phyloP scores from a whole-genome alignment of 2,113 vertebrate species.

The Ploceus nigricollis region DNA sequence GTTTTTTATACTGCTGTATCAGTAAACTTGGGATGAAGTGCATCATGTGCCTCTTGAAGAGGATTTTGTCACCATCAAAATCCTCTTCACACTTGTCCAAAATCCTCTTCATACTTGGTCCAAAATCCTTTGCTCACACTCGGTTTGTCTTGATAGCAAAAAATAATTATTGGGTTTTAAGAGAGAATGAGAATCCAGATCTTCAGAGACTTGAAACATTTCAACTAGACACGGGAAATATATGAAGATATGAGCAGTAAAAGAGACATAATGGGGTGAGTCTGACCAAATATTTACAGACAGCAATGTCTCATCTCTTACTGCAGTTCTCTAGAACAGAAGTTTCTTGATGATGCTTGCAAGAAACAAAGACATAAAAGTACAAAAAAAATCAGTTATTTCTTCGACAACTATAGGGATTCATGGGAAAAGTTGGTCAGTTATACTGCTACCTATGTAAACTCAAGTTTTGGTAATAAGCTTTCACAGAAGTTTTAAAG shows the following conservation, averaged over 20 bases:
- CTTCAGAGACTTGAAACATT: background rate
- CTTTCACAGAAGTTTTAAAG: conserved; percentile 39
- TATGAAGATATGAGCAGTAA: background rate
- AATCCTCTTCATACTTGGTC: background rate
- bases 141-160: background rate
- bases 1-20: background rate
- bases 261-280: background rate
- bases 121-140: background rate
- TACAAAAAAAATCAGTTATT: background rate
- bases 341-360: background rate
- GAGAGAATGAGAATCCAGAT: background rate
- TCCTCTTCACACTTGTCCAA: background rate
- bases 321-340: background rate
- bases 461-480: conserved; percentile 20
- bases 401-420: background rate
- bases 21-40: background rate
- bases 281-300: background rate
- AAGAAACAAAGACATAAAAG: background rate
- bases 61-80: background rate
- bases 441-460: background rate
- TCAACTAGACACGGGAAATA: background rate
- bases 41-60: background rate
- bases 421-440: background rate
- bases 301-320: background rate
- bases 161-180: background rate